Conservation (phyloP, 2,888 invertebrate genomes). For the Leptarthrus brevirostris region DNA sequence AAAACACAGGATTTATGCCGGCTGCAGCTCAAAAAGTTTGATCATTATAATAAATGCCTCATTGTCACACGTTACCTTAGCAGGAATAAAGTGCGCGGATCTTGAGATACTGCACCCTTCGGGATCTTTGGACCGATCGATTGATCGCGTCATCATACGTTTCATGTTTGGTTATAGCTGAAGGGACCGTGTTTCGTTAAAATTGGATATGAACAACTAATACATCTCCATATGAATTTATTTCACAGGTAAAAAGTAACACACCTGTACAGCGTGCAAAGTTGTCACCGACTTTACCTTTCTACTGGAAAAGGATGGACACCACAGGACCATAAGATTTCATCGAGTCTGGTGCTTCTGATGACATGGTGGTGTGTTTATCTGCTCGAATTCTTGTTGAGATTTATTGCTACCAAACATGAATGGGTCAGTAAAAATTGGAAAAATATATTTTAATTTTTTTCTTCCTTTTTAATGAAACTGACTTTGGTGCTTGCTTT, state of each 20-base stretch:
- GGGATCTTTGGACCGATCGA: slow-evolving; percentile 43
- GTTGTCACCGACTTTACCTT: background rate
- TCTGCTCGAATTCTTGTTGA: slow-evolving; percentile 49
- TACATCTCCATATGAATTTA: slow-evolving; percentile 44
- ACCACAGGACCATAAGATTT: slow-evolving; percentile 9
- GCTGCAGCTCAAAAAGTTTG: slow-evolving; percentile 51
- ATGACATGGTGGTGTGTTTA: slow-evolving; percentile 45
- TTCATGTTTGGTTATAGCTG: slow-evolving; percentile 31
- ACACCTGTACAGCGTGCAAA: slow-evolving; percentile 47
- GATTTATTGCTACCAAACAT: slow-evolving; percentile 53
- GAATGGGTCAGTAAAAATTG: slow-evolving; percentile 53
- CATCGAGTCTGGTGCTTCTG: slow-evolving; percentile 19
- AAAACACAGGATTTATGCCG: slow-evolving; percentile 49
- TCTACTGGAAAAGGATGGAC: slow-evolving; percentile 9
- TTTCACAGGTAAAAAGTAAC: slow-evolving; percentile 46
- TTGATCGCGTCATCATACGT: slow-evolving; percentile 52
- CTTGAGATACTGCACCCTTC: background rate
- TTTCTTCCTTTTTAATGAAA: background rate
- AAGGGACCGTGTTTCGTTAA: slow-evolving; percentile 25
- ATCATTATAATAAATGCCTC: slow-evolving; percentile 53
- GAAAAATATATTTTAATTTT: slow-evolving; percentile 46
- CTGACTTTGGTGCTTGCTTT: too few relatives aligned
- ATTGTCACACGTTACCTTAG: slow-evolving; percentile 51
- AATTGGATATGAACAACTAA: slow-evolving; percentile 47
- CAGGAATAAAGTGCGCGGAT: slow-evolving; percentile 9